Evolutionary conservation across 2,797 vertebrate species (phyloP).

Genomic region (Amazonetta brasiliensis): DNA sequence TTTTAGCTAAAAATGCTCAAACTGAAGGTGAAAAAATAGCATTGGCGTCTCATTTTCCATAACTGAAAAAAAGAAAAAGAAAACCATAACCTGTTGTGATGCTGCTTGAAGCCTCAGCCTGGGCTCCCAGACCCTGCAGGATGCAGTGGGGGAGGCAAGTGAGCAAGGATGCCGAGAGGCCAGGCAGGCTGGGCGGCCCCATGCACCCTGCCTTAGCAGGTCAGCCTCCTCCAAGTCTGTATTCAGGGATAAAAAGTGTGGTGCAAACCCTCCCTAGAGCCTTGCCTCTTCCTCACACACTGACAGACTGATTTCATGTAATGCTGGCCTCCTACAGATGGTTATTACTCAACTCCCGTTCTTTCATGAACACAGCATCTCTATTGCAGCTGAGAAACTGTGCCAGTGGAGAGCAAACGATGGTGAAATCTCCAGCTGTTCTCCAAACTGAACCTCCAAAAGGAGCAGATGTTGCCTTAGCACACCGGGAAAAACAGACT

Average conservation of each 20-base stretch:
- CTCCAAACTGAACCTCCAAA: not conserved
- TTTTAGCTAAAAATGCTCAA: conserved; percentile 34
- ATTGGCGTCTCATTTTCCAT: not conserved
- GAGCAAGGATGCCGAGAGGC: not conserved
- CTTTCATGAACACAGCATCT: not conserved
- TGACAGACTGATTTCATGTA: not conserved
- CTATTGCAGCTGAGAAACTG: not conserved
- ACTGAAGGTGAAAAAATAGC: conserved; percentile 25
- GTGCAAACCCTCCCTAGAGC: not conserved
- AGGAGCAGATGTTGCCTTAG: not conserved
- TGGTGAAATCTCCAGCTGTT: not conserved
- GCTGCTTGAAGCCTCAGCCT: not conserved
- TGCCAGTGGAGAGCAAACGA: not conserved
- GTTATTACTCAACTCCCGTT: not conserved
- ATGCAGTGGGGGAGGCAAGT: not conserved
- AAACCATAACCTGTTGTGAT: not conserved
- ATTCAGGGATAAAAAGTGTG: not conserved
- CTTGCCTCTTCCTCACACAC: not conserved
- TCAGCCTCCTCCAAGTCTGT: not conserved
- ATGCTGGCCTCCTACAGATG: not conserved
- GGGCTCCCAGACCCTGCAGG: not conserved
- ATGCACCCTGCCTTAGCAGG: not conserved
- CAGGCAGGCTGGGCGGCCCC: not conserved
- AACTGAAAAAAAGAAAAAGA: not conserved
- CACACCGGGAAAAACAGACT: not conserved